Evolutionary conservation across 2,797 vertebrate species (phyloP), one percentile per base, ranked within the genome.

Genomic region (Heliangelus exortis): DNA sequence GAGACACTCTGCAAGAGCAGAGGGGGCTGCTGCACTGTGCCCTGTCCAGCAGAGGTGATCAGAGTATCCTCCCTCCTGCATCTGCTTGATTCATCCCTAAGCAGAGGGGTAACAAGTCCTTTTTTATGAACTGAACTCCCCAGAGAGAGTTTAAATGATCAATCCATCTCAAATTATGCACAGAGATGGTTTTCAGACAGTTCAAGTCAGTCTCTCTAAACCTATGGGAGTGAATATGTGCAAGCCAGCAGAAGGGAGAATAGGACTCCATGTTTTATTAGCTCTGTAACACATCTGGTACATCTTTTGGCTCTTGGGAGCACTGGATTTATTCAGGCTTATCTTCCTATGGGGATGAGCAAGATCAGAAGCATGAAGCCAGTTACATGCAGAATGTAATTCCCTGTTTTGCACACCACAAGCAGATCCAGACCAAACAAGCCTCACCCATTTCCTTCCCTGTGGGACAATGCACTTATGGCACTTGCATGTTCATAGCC

Each of bases 321-420:
- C 54, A 4, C 48, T 91, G 87, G 66, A 67, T 96, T 96, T 92
- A 69, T 86, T 91, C 82, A 55, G 31, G 36, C 73, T 88, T 96
- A 89, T 93, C 93, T 93, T 91, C 81, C 76, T 84, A 7, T 59
- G 63, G 63, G 59, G 95, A 92, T 96, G 87, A 96, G 71, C 92
- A 93, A 82, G 82, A 95, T 94, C 73, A 95, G 84, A 90, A 94
- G 20, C 66, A 55, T 50, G 76, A 89, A 81, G 69, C 31, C 12
- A 7, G 58, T 91, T 89, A 69, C 73, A 78, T 3, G 9, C 16
- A 73, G 89, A 51, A 66, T 2, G 15, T 73, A 86, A 63, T 91
- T 90, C 89, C 48, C 48, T n/a, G 21, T 62, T 92, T 75, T 43
- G 69, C 62, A 81, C 66, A 43, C 51, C 63, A 58, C 73, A 41